A percentile compares a stretch with the other conserved stretches of the same genome.
Conservation (phyloP, 2,113 vertebrate species). For the Phoenicopterus ruber region DNA sequence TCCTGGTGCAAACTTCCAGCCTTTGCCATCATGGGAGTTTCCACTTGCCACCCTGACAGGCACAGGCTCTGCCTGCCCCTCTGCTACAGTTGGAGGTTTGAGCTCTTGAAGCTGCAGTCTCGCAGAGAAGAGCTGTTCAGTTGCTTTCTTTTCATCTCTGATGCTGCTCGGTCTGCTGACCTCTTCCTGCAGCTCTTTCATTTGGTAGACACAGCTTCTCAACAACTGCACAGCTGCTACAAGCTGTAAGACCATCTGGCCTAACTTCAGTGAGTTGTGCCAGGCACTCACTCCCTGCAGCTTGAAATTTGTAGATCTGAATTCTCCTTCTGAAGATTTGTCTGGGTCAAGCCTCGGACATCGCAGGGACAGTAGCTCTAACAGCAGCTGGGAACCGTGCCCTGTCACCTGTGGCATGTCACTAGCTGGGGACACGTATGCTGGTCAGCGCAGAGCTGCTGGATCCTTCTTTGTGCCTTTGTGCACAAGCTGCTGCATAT, state of each 20-base stretch:
- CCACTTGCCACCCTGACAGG: neutral
- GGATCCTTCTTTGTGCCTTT: neutral
- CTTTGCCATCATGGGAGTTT: neutral
- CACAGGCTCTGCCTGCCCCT: neutral
- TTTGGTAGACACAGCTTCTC: neutral
- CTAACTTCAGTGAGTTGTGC: neutral
- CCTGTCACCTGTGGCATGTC: neutral
- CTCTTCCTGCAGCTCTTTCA: neutral
- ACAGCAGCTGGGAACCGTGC: neutral
- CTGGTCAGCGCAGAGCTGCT: neutral
- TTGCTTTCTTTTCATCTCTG: neutral
- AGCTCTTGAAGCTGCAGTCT: neutral
- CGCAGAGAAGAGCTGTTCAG: neutral
- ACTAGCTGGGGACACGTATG: neutral
- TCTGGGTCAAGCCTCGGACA: neutral
- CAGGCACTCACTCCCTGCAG: neutral
- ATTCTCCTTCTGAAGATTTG: neutral
- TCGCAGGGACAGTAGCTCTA: neutral
- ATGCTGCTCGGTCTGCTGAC: neutral
- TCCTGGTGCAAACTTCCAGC: neutral
- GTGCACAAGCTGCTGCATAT: neutral
- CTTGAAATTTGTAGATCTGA: neutral
- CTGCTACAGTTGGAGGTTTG: neutral
- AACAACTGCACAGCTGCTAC: neutral
- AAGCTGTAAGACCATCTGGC: conserved; percentile 3